Percentiles rank a stretch among this genome's conserved stretches.
phyloP scores from a whole-genome alignment of 2,113 vertebrate genomes.

The Ornithorhynchus anatinus region DNA sequence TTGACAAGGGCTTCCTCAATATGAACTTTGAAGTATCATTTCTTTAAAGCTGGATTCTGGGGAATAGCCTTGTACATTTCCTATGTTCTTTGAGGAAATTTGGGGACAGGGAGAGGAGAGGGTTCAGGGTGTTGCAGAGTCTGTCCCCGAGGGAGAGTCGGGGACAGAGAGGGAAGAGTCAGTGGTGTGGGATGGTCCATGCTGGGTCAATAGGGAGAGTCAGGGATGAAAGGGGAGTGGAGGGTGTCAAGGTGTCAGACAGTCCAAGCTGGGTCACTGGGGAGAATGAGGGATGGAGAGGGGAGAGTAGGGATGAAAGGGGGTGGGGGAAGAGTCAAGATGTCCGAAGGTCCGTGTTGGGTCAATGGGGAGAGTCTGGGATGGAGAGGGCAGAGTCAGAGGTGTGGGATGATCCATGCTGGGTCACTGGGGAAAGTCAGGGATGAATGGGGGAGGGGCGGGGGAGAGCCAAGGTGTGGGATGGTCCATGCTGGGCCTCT shows the following conservation, averaged over 20 bases:
- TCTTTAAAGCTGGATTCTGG: background rate
- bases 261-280: background rate
- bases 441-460: background rate
- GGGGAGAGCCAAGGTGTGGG: rapidly evolving
- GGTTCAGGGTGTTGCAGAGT: too few species aligned
- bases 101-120: too few species aligned
- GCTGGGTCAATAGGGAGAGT: too few species aligned
- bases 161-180: too few species aligned
- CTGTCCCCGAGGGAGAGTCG: too few species aligned
- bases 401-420: background rate
- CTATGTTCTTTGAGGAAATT: too few species aligned
- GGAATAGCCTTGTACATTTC: too few species aligned
- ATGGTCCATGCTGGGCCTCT: background rate
- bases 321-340: background rate
- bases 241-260: background rate
- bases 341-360: background rate
- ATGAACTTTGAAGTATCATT: background rate
- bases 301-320: background rate
- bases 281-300: background rate
- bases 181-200: too few species aligned
- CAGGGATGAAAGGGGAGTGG: too few species aligned
- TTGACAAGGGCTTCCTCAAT: too few species aligned
- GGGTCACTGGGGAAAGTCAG: too few species aligned
- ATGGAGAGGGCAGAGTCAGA: background rate
- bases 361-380: background rate